Base-by-base conservation (phyloP, 2,797 vertebrate genomes). In the Sebastes variabilis region DNA sequence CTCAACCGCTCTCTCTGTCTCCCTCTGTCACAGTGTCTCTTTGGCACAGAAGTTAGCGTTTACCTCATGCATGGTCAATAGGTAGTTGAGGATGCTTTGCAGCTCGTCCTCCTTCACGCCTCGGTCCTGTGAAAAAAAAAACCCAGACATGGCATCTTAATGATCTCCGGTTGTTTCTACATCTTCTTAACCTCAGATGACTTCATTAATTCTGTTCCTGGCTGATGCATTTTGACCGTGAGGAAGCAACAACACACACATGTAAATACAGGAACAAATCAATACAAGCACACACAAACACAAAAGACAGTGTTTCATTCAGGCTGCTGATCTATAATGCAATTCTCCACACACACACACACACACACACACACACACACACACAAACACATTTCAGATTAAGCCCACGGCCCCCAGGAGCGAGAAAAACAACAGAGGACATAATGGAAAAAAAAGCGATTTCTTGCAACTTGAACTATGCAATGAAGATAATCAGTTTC, bases 41-140 rank as follows among this genome's bases (percentile, higher is more conserved):
- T 72, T 42, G n/a, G 73, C n/a, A 61, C 36, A 59, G 38, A 34
- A 72, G 55, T 49, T 12, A 42, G 34, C 36, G 22, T 84, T 83
- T 96, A 99, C 98, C 98, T 99, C 98, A 25, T 99, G 98, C 98
- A 99, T 99, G 81, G 98, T 99, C 93, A 99, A 83, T 68, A 99
- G 94, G 91, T 99, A 99, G 95, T 99, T 99, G 86, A 99, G 94
- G 81, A 99, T 98, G 92, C 99, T 99, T 94, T 99, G 99, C n/a
- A 99, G 95, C 93, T 99, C 99, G 78, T 99, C 99, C 95, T 99
- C 99, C 91, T 99, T 99, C 80, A 99, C 98, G 2, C 99, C 98
- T 73, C 99, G 97, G 92, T 99, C 99, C 99, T 99, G 84, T 22
- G 55, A 76, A 24, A 73, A 42, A 59, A 36, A 67, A 72, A 72